These are phyloP conservation scores for Siderastrea radians DNA, from an alignment of 92 coral and sea anemone species.

Conservation along the genomic window DNA sequence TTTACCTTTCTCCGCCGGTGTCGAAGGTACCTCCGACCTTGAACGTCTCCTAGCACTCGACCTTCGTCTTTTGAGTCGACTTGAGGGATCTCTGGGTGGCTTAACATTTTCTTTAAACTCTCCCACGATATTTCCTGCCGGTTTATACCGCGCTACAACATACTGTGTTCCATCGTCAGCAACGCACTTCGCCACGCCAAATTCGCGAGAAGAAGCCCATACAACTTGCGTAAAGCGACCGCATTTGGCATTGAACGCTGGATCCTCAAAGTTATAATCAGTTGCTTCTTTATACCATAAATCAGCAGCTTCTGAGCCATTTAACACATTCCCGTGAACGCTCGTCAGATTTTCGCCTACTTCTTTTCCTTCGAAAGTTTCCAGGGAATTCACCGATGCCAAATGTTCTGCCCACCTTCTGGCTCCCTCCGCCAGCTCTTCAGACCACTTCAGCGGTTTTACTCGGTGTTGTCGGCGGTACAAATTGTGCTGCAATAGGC, in stretches of 20 bases:
- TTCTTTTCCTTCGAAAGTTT: conserved; percentile 76
- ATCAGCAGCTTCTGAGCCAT: conserved; percentile 78
- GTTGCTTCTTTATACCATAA: conserved; percentile 86
- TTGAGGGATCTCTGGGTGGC: conserved; percentile 75
- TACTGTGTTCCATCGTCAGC: conserved; percentile 85
- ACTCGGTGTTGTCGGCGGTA: conserved; percentile 90
- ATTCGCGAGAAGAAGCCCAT: conserved; percentile 82
- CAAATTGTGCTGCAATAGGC: conserved; percentile 88
- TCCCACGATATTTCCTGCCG: conserved; percentile 92
- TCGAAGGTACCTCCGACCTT: conserved; percentile 38
- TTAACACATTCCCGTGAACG: conserved; percentile 66
- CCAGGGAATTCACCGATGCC: conserved; percentile 66
- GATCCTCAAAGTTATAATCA: conserved; percentile 86
- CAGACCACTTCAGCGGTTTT: conserved; percentile 85
- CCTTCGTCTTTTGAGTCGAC: conserved; percentile 76
- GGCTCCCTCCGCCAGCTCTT: conserved; percentile 78
- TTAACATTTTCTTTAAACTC: conserved; percentile 83
- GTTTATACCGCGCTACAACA: conserved; percentile 94
- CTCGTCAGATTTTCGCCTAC: conserved; percentile 71
- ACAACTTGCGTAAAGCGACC: conserved; percentile 89
- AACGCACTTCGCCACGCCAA: conserved; percentile 81
- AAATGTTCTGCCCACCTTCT: conserved; percentile 79
- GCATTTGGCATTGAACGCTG: conserved; percentile 88
- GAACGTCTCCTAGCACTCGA: conserved; percentile 73
- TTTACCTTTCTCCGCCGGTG: conserved; percentile 61